Conservation (phyloP, 2,113 vertebrate genomes). For the Aplodontia rufa region DNA sequence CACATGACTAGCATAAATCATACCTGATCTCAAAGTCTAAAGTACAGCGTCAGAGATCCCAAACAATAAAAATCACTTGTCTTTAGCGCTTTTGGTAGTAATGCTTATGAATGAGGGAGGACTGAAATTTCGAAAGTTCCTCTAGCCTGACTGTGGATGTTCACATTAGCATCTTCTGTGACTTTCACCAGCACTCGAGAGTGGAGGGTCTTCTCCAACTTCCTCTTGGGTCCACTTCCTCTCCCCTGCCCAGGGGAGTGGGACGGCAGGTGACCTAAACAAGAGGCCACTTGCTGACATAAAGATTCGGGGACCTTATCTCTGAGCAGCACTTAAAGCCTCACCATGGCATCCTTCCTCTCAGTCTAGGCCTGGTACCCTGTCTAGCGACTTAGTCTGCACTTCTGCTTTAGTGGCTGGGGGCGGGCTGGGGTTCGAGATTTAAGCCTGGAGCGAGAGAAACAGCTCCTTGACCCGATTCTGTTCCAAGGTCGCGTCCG, state of each 20-base stretch:
- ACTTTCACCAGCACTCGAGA: not conserved
- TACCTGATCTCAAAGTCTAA: not conserved
- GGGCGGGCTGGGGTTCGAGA: not conserved
- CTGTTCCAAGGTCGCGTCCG: rapidly evolving
- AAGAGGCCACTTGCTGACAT: not conserved
- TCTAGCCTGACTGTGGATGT: rapidly evolving
- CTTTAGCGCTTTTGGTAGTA: not conserved
- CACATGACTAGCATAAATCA: not conserved
- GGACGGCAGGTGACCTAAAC: not conserved
- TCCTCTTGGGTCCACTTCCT: not conserved
- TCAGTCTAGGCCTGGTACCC: not conserved
- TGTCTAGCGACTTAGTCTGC: not conserved
- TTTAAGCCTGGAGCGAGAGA: not conserved
- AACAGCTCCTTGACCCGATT: rapidly evolving
- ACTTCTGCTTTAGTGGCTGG: rapidly evolving
- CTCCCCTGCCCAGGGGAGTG: not conserved
- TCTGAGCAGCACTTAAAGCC: not conserved
- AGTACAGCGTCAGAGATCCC: not conserved
- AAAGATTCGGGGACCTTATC: not conserved
- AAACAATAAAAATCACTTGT: not conserved
- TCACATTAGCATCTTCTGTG: not conserved
- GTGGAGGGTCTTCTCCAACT: not conserved
- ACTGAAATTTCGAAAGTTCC: rapidly evolving
- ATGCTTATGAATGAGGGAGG: not conserved
- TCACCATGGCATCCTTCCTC: rapidly evolving